These are phyloP conservation scores for Eueremaeus valkanovi DNA, from an alignment of 2,888 invertebrate species.

Conservation along the genomic window DNA sequence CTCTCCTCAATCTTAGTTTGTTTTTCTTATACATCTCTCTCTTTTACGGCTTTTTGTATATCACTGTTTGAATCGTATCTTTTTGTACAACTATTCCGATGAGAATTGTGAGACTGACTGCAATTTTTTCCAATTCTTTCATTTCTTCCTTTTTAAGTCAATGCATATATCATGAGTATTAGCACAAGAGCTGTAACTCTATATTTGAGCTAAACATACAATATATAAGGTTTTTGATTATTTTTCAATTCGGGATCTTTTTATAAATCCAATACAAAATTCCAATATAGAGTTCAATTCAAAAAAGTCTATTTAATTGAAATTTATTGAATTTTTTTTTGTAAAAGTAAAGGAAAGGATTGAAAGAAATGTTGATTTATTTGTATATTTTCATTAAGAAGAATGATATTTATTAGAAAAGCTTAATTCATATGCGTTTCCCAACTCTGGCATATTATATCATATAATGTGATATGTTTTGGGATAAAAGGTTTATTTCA, in stretches of 20 bases:
- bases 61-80: not conserved
- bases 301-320: not conserved
- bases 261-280: too few species aligned
- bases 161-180: constrained; percentile 35
- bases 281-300: not conserved
- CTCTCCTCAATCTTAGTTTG: not conserved
- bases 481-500: constrained; percentile 22
- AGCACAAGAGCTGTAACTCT: not conserved
- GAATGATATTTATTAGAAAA: not conserved
- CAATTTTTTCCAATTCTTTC: not conserved
- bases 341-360: not conserved
- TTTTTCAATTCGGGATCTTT: not conserved
- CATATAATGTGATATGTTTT: constrained; percentile 6
- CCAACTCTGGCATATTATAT: too few species aligned
- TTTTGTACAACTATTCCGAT: constrained; percentile 29
- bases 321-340: not conserved
- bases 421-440: not conserved
- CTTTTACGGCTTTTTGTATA: not conserved
- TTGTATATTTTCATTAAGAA: not conserved
- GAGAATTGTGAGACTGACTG: constrained; percentile 24
- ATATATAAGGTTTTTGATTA: constrained; percentile 15
- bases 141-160: constrained; percentile 9
- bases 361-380: not conserved
- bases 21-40: not conserved
- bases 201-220: not conserved